phyloP scores from a whole-genome alignment of 1,140 invertebrate species.

The Anadara kagoshimensis region DNA sequence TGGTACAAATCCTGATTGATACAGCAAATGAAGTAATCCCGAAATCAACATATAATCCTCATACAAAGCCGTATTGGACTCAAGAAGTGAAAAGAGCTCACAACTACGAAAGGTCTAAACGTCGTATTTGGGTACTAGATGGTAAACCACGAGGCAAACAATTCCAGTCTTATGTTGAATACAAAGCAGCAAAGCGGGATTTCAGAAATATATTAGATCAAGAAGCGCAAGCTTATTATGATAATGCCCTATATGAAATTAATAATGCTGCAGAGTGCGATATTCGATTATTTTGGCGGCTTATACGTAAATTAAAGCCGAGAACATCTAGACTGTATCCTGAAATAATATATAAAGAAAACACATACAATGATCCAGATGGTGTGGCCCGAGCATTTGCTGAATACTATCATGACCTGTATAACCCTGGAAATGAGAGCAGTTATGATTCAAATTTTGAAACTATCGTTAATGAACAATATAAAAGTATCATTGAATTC shows the following conservation, averaged over 20 bases:
- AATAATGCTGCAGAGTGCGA: conserved; percentile 13
- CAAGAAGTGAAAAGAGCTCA: conserved; percentile 12
- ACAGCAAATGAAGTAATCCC: conserved; percentile 1
- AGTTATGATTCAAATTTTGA: neutral
- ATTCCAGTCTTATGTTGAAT: neutral
- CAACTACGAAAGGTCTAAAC: neutral
- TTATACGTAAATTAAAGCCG: conserved; percentile 1
- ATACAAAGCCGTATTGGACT: conserved; percentile 14
- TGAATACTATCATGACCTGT: neutral
- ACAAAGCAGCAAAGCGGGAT: conserved; percentile 6
- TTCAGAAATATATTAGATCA: neutral
- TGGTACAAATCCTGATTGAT: neutral
- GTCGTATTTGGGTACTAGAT: neutral
- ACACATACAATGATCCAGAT: neutral
- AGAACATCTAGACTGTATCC: neutral
- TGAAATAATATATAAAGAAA: conserved; percentile 4
- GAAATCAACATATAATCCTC: conserved; percentile 6
- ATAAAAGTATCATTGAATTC: neutral
- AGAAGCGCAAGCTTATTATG: neutral
- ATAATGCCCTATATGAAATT: neutral
- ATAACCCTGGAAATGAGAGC: neutral
- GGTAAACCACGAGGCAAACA: conserved; percentile 8
- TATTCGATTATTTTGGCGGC: conserved; percentile 3
- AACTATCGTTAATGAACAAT: neutral
- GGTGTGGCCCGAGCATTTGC: neutral